These are phyloP conservation scores for Chlorodrepanis virens DNA, from an alignment of 2,113 vertebrate genomes.

Conservation along the genomic window DNA sequence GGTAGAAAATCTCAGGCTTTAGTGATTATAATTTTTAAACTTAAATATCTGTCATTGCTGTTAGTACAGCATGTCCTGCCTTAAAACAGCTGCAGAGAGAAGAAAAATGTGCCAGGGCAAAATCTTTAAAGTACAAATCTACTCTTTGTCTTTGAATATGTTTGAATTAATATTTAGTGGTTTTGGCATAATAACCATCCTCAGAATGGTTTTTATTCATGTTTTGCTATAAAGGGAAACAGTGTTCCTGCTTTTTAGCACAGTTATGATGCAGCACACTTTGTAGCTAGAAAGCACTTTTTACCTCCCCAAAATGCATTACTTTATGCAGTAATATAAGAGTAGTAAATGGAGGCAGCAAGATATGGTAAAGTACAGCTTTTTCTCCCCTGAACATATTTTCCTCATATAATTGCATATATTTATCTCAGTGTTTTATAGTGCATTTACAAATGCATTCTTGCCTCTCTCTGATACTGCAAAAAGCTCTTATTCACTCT, in stretches of 20 bases:
- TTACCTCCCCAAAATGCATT: background rate
- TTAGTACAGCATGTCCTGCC: background rate
- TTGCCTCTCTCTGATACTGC: background rate
- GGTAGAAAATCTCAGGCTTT: background rate
- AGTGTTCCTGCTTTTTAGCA: background rate
- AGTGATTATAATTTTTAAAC: background rate
- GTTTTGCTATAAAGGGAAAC: background rate
- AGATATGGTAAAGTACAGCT: background rate
- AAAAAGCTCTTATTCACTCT: conserved; percentile 5
- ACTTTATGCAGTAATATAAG: background rate
- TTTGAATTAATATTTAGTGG: background rate
- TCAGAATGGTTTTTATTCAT: background rate
- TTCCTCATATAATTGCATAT: conserved; percentile 17
- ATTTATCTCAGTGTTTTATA: conserved; percentile 49
- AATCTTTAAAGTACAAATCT: background rate
- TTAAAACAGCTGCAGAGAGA: background rate
- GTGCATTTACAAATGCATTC: background rate
- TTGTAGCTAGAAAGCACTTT: background rate
- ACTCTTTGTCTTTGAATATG: background rate
- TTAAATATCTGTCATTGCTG: background rate
- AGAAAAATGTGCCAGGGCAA: background rate
- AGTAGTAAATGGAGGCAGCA: background rate
- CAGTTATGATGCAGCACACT: background rate
- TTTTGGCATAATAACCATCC: background rate
- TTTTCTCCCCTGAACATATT: background rate